Evolutionary conservation across 2,797 vertebrate species (phyloP), one percentile per base, ranked within the genome.

Genomic region (Cuniculus paca): DNA sequence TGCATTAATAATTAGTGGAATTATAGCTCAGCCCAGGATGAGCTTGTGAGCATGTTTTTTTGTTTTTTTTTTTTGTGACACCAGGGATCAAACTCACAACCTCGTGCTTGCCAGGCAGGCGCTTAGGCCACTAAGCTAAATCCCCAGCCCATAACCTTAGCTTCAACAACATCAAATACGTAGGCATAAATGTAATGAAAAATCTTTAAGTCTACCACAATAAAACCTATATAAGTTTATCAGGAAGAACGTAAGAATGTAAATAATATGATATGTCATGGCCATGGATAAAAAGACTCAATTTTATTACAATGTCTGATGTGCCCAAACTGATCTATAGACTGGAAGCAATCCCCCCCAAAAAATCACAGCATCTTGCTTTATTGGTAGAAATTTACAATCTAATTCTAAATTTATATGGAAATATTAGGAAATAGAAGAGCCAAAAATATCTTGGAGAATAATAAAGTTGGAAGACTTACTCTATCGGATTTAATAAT

Each of bases 371-470:
- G 56, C 36, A 93, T 2, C 14, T 70, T 90, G 70, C 20, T 39
- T 72, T 82, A n/a, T 68, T 26, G 7, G 5, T 58, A 90, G 28
- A 95, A 93, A 82, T 11, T 80, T 42, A 39, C 50, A 52, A 79
- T 92, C 16, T 85, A 9, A 95, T 58, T 81, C 50, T 91, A 89
- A 88, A 88, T 50, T 82, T 92, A 75, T 28, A 75, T 79, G 17
- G 16, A 80, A 95, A 91, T 87, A n/a, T 1, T 93, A 93, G 39
- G 24, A 94, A 63, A 77, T 45, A 93, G 39, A 75, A 83, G 1
- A 79, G 2, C 0, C 75, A 84, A 92, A 12, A 74, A 78, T 84
- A 90, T 63, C 26, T 60, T 75, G 42, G 86, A 92, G n/a, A 96
- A 94, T 50, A 86, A 88, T 90, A 58, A 81, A 81, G 6, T 50